Evolutionary conservation across 2,113 vertebrate genomes (phyloP).

Genomic region (Chloropsis hardwickii): DNA sequence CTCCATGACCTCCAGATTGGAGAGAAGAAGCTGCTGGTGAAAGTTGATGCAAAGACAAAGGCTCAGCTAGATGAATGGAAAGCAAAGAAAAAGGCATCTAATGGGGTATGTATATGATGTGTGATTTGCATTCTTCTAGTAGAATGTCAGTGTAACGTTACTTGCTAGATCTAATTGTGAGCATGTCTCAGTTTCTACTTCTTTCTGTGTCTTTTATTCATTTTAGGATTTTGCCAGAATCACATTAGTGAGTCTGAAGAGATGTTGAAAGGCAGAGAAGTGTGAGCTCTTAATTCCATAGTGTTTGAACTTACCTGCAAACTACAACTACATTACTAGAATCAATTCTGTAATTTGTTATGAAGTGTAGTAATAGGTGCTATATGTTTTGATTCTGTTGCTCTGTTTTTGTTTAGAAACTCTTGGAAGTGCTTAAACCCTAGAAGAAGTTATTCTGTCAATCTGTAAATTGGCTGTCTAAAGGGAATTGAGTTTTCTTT

Average conservation of each 20-base stretch:
- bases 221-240: neutral
- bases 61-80: constrained; percentile 98
- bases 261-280: neutral
- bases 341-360: neutral
- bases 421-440: neutral
- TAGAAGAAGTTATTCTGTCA: neutral
- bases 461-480: neutral
- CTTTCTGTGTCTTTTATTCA: neutral
- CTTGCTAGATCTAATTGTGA: neutral
- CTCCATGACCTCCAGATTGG: constrained; percentile 95
- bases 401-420: neutral
- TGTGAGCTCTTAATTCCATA: neutral
- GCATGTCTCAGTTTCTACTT: neutral
- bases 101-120: constrained; percentile 81
- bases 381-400: neutral
- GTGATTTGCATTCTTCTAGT: neutral
- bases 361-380: neutral
- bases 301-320: neutral
- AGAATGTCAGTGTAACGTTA: fast-evolving
- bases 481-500: neutral
- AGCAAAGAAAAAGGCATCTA: constrained; percentile 91
- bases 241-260: neutral
- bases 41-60: constrained; percentile 98
- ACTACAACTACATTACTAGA: neutral
- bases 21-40: constrained; percentile 96